These are phyloP conservation scores for Macropodus opercularis DNA, from an alignment of 2,797 vertebrate species.

Conservation along the genomic window DNA sequence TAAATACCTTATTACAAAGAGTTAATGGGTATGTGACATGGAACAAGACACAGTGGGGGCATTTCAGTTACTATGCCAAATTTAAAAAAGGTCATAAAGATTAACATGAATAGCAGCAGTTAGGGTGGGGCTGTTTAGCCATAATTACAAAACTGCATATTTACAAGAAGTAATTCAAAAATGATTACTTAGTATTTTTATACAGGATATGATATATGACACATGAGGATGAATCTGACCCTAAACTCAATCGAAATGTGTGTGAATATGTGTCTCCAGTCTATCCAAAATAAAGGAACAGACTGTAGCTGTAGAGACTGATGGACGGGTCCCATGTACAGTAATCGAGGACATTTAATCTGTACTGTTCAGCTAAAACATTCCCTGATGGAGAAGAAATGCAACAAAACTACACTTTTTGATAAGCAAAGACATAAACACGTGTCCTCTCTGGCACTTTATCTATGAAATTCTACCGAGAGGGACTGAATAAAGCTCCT, in stretches of 20 bases:
- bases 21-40: conserved; percentile 2
- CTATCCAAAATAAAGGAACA: not conserved
- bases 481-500: not conserved
- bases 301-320: not conserved
- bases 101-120: not conserved
- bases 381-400: too few species aligned
- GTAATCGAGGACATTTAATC: not conserved
- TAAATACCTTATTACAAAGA: not conserved
- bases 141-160: not conserved
- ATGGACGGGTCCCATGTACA: not conserved
- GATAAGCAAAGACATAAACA: not conserved
- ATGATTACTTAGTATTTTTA: not conserved
- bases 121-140: not conserved
- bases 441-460: conserved; percentile 8
- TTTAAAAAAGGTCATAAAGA: not conserved
- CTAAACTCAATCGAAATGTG: too few species aligned
- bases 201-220: not conserved
- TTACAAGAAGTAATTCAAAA: not conserved
- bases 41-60: not conserved
- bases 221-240: too few species aligned
- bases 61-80: not conserved
- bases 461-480: not conserved
- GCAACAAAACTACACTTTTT: too few species aligned
- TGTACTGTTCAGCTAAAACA: too few species aligned
- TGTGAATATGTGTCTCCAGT: too few species aligned